Evolutionary conservation across 2,113 vertebrate genomes (phyloP), one percentile per base, ranked within the genome.

Genomic region (Jacana jacana): DNA sequence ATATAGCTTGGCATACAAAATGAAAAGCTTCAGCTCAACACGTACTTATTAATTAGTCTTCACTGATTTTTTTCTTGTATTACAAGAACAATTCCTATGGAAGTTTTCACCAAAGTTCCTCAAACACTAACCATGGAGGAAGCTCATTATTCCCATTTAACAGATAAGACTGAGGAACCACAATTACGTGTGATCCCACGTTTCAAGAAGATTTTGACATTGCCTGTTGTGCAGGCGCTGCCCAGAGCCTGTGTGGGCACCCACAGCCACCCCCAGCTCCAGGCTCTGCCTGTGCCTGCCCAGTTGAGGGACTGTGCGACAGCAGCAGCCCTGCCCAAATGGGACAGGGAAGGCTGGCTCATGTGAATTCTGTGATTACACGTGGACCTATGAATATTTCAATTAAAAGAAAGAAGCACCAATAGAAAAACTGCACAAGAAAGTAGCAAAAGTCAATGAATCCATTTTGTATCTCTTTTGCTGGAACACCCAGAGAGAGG

Each of bases 221-320:
- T 88, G 48, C 13, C 27, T 44, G 13, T 13, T 2, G 0, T 9
- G 6, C 1, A 4, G 46, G 31, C 1, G 3, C 24, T 77, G 42
- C 52, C 46, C 66, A 57, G 17, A 70, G 70, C 44, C 20, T 4
- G 1, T 3, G 25, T 16, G 61, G 2, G 1, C 24, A 40, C 6
- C n/a, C 10, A 4, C 4, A 2, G n/a, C 23, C 4, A 0, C 5
- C 30, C 33, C 49, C 1, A 0, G 17, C 63, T 61, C 52, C 7
- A 0, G 40, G 58, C 37, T 81, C 65, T 78, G 65, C 60, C 37
- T 30, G 15, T 0, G 3, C 14, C 16, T 24, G 57, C 42, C 20
- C 46, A 30, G 17, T 22, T 20, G 16, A 46, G 68, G 55, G 64
- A 42, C 31, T 0, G 0, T 4, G 27, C 30, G 27, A 12, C 1